Evolutionary conservation across 2,113 vertebrate genomes (phyloP).

Genomic region (Kryptolebias marmoratus): DNA sequence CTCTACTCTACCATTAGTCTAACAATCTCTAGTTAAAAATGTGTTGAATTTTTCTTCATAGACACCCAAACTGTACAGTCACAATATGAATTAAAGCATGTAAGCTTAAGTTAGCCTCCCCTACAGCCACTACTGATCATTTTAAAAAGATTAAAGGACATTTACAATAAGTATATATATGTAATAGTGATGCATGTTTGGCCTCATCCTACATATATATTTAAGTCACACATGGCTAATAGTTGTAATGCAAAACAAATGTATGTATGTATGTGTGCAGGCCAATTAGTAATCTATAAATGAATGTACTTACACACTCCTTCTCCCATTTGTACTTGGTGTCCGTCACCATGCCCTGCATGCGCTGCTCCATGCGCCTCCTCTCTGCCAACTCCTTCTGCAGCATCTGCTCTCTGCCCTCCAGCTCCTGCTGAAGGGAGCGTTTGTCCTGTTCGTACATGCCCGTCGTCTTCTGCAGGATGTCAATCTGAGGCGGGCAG

Average conservation of each 20-base stretch:
- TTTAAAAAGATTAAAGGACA: too few species aligned
- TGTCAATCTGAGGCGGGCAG: slow-evolving; percentile 84
- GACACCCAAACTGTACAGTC: too few species aligned
- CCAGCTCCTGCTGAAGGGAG: slow-evolving; percentile 88
- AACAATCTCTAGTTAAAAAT: too few species aligned
- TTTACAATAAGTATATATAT: too few species aligned
- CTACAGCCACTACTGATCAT: too few species aligned
- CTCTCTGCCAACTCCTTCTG: slow-evolving; percentile 89
- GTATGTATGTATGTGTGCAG: background rate
- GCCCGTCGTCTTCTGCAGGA: slow-evolving; percentile 91
- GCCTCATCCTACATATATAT: too few species aligned
- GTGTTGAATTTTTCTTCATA: too few species aligned
- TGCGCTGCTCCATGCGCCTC: slow-evolving; percentile 86
- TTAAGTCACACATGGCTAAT: background rate
- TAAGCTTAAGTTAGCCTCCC: too few species aligned
- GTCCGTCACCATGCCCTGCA: slow-evolving; percentile 91
- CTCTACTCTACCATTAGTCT: too few species aligned
- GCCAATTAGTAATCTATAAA: background rate
- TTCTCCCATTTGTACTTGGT: slow-evolving; percentile 93
- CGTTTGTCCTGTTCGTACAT: slow-evolving; percentile 96
- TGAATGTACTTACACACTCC: slow-evolving; percentile 90
- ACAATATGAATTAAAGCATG: too few species aligned
- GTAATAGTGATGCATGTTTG: too few species aligned
- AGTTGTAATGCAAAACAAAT: background rate
- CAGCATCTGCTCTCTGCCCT: slow-evolving; percentile 85